Conservation (phyloP, 2,113 vertebrate species). For the Meleagris gallopavo region DNA sequence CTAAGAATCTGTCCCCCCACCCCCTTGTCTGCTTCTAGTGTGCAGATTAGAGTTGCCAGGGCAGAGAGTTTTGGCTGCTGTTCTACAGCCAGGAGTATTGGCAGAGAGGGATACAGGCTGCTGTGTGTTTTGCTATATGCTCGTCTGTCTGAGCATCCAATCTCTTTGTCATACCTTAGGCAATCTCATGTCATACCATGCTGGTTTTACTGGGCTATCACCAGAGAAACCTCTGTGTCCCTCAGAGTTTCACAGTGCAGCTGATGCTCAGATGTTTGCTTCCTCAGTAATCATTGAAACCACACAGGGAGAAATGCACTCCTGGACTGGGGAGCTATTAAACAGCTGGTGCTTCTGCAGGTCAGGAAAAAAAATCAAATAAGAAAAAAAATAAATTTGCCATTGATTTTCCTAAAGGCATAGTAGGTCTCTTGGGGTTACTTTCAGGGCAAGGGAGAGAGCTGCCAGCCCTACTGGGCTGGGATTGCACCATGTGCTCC, state of each 20-base stretch:
- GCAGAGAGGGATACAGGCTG: not conserved
- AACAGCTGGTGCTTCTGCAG: not conserved
- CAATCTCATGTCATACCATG: not conserved
- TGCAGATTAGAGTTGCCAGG: not conserved
- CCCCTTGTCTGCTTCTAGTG: not conserved
- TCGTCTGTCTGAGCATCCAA: not conserved
- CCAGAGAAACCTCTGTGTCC: not conserved
- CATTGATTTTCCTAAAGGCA: not conserved
- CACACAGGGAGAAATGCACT: not conserved
- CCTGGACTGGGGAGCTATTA: not conserved
- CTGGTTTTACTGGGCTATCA: not conserved
- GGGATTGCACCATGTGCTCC: not conserved
- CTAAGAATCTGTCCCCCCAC: not conserved
- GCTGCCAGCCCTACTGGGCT: not conserved
- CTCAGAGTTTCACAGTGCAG: not conserved
- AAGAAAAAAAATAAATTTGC: not conserved
- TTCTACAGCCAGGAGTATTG: not conserved
- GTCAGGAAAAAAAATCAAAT: fast-evolving
- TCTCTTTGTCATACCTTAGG: fast-evolving
- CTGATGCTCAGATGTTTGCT: fast-evolving
- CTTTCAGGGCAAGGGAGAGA: not conserved
- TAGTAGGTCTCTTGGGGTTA: fast-evolving
- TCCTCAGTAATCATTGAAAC: fast-evolving
- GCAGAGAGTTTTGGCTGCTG: not conserved
- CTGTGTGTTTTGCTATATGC: not conserved